Conservation (phyloP, 1,140 invertebrate species). For the Nebria ingens region DNA sequence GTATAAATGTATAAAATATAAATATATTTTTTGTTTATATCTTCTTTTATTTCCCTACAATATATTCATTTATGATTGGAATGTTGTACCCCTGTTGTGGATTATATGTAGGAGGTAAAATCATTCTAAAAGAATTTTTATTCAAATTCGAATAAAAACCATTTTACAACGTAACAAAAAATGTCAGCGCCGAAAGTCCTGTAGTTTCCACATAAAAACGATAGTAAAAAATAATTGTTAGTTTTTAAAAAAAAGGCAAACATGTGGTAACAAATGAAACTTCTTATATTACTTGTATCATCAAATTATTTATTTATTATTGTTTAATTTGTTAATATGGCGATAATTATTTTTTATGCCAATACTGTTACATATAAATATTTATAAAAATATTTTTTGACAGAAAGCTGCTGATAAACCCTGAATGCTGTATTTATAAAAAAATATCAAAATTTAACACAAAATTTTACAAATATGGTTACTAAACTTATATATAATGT, state of each 20-base stretch:
- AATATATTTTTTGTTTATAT: conserved; percentile 5
- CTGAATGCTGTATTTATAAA: conserved; percentile 7
- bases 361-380: conserved; percentile 3
- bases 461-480: conserved; percentile 4
- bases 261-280: too few species aligned
- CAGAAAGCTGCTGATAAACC: conserved; percentile 8
- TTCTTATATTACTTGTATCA: too few species aligned
- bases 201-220: too few species aligned
- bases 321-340: not conserved
- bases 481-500: not conserved
- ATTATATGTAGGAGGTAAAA: too few species aligned
- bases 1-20: conserved; percentile 9
- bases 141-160: not conserved
- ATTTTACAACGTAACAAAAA: too few species aligned
- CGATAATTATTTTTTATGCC: conserved; percentile 4
- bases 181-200: too few species aligned
- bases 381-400: conserved; percentile 8
- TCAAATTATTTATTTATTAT: not conserved
- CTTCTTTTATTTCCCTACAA: not conserved
- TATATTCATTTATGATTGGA: not conserved
- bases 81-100: not conserved
- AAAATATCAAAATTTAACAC: conserved; percentile 6
- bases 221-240: not conserved
- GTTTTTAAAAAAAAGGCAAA: not conserved
- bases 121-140: too few species aligned